A percentile compares a stretch with the other conserved stretches of the same genome.
phyloP scores from a whole-genome alignment of 2,797 vertebrate species.

The Hephaestus fuliginosus region DNA sequence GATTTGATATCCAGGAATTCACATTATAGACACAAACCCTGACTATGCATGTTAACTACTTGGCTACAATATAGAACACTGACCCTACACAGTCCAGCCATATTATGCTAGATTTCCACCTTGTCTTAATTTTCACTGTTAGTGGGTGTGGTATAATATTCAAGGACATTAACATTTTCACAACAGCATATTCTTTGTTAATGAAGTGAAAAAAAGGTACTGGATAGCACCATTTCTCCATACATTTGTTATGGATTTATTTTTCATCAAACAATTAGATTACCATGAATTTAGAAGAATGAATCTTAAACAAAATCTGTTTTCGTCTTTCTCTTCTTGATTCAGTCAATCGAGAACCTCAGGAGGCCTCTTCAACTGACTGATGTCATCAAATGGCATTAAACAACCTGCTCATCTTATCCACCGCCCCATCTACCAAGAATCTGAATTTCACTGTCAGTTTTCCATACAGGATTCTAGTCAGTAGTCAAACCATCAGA shows the following conservation, averaged over 20 bases:
- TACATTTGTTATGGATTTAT: not conserved
- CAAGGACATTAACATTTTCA: not conserved
- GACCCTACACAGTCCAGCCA: no score
- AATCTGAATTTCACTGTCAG: not conserved
- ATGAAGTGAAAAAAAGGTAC: not conserved
- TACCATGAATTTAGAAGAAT: not conserved
- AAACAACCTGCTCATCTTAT: not conserved
- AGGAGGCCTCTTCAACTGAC: conserved; percentile 79
- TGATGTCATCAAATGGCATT: conserved; percentile 60
- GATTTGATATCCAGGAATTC: no score
- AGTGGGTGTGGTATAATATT: no score
- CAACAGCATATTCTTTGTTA: not conserved
- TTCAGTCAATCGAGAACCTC: conserved; percentile 84
- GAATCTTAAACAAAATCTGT: not conserved
- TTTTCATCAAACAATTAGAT: not conserved
- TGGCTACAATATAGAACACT: no score
- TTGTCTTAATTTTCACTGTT: no score
- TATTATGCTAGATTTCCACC: no score
- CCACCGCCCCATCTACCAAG: not conserved
- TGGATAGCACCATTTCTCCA: not conserved
- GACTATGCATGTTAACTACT: no score
- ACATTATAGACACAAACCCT: no score
- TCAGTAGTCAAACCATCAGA: not conserved
- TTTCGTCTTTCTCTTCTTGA: conserved; percentile 15
- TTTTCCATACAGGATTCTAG: conserved; percentile 15